These are phyloP conservation scores for Drosophila stalkeri DNA, from an alignment of 2,888 invertebrate genomes.

Conservation along the genomic window DNA sequence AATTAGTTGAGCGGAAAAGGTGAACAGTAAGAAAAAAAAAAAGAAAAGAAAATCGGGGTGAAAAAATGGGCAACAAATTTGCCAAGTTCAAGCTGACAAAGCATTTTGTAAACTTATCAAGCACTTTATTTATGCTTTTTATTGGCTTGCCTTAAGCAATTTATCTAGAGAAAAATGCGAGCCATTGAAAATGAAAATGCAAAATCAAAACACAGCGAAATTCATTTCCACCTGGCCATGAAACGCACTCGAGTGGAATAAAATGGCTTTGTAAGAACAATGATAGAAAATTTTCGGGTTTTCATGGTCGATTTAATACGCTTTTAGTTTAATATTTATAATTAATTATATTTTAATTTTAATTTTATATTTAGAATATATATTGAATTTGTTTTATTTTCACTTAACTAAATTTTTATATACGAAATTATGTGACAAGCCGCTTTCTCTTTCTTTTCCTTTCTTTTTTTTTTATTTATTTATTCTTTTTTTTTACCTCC, in stretches of 20 bases:
- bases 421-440: too few relatives aligned
- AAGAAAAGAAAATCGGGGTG: too few relatives aligned
- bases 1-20: slow-evolving; percentile 61
- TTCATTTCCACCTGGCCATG: slow-evolving; percentile 25
- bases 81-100: slow-evolving; percentile 41
- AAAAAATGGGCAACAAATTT: slow-evolving; percentile 3
- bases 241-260: slow-evolving; percentile 47
- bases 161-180: slow-evolving; percentile 15
- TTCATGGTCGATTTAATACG: neutral
- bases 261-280: slow-evolving; percentile 29
- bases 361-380: neutral
- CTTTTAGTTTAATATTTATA: neutral
- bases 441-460: too few relatives aligned
- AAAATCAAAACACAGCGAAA: slow-evolving; percentile 22
- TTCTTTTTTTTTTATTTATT: too few relatives aligned
- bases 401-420: too few relatives aligned
- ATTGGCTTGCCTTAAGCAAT: slow-evolving; percentile 29
- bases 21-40: slow-evolving; percentile 16
- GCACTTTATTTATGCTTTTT: slow-evolving; percentile 37
- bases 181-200: slow-evolving; percentile 13
- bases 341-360: neutral
- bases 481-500: neutral
- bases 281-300: neutral
- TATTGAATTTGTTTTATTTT: too few relatives aligned
- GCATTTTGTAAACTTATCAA: slow-evolving; percentile 56